Base-by-base conservation (phyloP, 2,113 vertebrate genomes). In the Chionomys nivalis region DNA sequence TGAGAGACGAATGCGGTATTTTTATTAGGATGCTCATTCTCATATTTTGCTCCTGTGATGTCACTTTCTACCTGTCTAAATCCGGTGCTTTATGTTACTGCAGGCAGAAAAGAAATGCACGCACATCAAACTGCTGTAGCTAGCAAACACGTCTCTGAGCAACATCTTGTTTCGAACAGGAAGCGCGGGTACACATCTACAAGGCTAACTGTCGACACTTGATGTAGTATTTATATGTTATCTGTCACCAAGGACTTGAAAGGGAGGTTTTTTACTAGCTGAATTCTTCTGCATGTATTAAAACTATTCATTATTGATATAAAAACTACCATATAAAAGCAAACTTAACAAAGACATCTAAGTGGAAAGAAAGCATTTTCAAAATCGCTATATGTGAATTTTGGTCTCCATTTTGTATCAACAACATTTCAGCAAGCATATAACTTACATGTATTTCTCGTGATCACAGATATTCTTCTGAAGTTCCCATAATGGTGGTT, bases 121-220 rank as follows among this genome's bases (percentile, higher is more conserved):
- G 86, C 96, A 93, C 90, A 87, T 90, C 98, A 98, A 96, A 97
- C 93, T 96, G 97, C 97, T 98, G 94, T 66, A 97, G 98, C 97
- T 96, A 97, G 36, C 90, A 98, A 94, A 96, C 96, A 68, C 86
- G 73, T 97, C 98, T 95, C 97, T 97, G 52, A 95, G 89, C 88
- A 96, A 97, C 39, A 68, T 89, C 93, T 90, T 95, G 49, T 96
- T 98, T 98, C 91, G 89, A 96, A 97, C 78, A 98, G 96, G 92
- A 97, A 98, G 97, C 73, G 89, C 4, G 91, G 52, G 93, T 93
- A 91, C 4, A 68, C 94, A 78, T 94, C 97, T 97, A 89, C 0
- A 92, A 98, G 91, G 92, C 96, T 95, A 93, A 97, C 95, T 97
- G 96, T 95, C 44, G 47, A 5, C 94, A 98, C 0, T 91, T 97